Percentiles rank a stretch among this genome's conserved stretches.
These are phyloP conservation scores for Coptotermes formosanus DNA, from an alignment of 1,140 invertebrate genomes.

Conservation along the genomic window DNA sequence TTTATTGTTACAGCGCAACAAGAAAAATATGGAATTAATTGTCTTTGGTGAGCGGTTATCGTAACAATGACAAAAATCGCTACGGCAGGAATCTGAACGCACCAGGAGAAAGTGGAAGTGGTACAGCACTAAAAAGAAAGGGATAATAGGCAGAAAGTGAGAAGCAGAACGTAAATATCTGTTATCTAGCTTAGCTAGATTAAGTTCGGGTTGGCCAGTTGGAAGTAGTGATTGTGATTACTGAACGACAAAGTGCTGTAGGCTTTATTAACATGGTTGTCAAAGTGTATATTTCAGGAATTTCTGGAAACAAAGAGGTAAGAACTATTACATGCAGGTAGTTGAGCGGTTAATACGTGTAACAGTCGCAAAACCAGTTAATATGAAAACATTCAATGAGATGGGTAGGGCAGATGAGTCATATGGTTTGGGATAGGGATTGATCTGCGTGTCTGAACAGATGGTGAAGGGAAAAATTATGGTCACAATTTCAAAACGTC, in stretches of 20 bases:
- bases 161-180: neutral
- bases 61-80: neutral
- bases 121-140: neutral
- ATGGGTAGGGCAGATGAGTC: neutral
- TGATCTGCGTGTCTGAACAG: too few relatives aligned
- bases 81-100: neutral
- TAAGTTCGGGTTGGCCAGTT: neutral
- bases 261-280: constrained; percentile 68
- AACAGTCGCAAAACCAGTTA: neutral
- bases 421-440: neutral
- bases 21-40: too few relatives aligned
- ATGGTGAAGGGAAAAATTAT: too few relatives aligned
- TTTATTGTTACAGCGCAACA: too few relatives aligned
- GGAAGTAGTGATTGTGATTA: neutral
- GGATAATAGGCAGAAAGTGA: neutral
- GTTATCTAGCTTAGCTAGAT: neutral
- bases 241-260: neutral
- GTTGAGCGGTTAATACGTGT: neutral
- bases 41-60: neutral
- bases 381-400: neutral
- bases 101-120: neutral
- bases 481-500: too few relatives aligned
- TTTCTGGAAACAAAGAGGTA: constrained; percentile 89
- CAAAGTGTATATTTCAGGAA: constrained; percentile 85
- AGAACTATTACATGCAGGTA: constrained; percentile 38